phyloP scores from a whole-genome alignment of 1,140 invertebrate genomes.

The Bilobella aurantiaca region DNA sequence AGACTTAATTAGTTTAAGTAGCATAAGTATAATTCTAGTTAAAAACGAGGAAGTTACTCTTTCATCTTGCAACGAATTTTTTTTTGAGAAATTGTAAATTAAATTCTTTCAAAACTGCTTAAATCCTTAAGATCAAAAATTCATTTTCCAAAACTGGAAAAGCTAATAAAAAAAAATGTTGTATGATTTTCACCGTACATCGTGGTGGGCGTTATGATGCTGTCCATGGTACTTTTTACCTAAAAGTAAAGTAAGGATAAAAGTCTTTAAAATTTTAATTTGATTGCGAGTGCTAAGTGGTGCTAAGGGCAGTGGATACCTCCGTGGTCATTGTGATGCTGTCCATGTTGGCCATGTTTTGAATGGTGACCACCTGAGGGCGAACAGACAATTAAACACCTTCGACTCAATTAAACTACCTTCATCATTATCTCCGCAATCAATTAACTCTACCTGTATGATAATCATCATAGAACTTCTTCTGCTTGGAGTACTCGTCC shows the following conservation, averaged over 20 bases:
- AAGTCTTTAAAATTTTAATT: neutral
- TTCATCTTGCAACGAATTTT: no score
- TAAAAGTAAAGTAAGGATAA: neutral
- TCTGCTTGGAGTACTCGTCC: constrained; percentile 32
- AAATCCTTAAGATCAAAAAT: no score
- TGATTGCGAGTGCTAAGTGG: neutral
- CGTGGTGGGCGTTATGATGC: constrained; percentile 4
- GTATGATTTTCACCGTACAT: neutral
- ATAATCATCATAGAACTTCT: constrained; percentile 34
- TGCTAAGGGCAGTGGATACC: constrained; percentile 13
- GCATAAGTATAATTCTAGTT: no score
- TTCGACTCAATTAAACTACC: neutral
- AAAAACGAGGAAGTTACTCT: no score
- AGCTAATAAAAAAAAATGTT: no score
- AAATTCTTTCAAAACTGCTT: neutral
- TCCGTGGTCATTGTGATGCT: constrained; percentile 29
- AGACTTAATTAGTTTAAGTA: no score
- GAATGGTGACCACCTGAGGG: constrained; percentile 23
- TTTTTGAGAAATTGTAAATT: no score
- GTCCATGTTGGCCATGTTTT: constrained; percentile 29
- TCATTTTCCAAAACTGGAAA: no score
- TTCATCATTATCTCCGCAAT: neutral
- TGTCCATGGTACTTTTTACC: constrained; percentile 31
- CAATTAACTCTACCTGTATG: constrained; percentile 21
- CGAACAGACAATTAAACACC: constrained; percentile 1